Evolutionary conservation across 2,888 invertebrate genomes (phyloP).

Genomic region (Phlogophora meticulosa): DNA sequence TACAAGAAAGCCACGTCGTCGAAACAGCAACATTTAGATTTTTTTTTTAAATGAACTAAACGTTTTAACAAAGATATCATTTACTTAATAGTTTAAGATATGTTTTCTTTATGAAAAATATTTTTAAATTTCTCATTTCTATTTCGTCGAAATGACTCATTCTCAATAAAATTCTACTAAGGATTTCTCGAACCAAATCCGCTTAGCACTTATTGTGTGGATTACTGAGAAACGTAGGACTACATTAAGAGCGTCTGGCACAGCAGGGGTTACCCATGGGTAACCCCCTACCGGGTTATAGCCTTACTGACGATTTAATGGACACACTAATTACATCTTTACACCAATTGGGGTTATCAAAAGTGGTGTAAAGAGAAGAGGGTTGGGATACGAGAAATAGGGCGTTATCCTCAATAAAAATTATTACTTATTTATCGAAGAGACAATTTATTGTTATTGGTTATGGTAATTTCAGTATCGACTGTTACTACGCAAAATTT

Average conservation of each 20-base stretch:
- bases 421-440: slow-evolving; percentile 9
- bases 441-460: not conserved
- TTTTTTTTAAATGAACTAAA: too few species aligned
- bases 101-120: too few species aligned
- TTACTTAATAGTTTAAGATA: too few species aligned
- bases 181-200: slow-evolving; percentile 22
- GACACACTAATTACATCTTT: slow-evolving; percentile 64
- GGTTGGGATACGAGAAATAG: not conserved
- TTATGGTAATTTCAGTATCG: not conserved
- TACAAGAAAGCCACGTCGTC: slow-evolving; percentile 24
- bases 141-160: not conserved
- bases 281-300: slow-evolving; percentile 61
- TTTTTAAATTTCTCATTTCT: not conserved
- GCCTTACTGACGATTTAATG: slow-evolving; percentile 67
- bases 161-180: not conserved
- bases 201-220: slow-evolving; percentile 7
- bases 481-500: not conserved
- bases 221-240: slow-evolving; percentile 39
- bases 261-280: slow-evolving; percentile 56
- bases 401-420: not conserved
- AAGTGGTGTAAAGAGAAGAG: slow-evolving; percentile 23
- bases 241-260: slow-evolving; percentile 58
- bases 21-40: not conserved
- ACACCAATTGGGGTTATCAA: slow-evolving; percentile 61
- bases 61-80: too few species aligned